Percentiles rank a stretch among this genome's conserved stretches.
Evolutionary conservation across 2,888 invertebrate genomes (phyloP).

Genomic region (Andrena flavipes): DNA sequence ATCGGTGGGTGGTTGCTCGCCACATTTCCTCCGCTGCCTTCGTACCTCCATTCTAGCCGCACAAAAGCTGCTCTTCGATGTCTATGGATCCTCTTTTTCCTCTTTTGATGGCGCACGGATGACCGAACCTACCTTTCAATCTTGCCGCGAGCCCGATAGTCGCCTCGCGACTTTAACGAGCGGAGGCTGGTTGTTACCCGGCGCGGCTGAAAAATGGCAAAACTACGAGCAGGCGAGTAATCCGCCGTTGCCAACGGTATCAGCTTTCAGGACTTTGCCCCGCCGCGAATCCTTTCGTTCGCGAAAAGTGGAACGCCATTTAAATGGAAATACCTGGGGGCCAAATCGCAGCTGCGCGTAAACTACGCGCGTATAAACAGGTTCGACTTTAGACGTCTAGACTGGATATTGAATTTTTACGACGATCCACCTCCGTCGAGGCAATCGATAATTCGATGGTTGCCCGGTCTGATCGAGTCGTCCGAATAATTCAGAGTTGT

Average conservation of each 20-base stretch:
- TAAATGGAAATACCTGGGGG: conserved; percentile 15
- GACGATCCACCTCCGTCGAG: background rate
- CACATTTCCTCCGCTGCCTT: background rate
- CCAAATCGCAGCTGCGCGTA: background rate
- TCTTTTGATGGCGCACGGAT: background rate
- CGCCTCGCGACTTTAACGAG: background rate
- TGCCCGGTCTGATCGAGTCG: background rate
- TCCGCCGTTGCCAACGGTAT: background rate
- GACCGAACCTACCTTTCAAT: background rate
- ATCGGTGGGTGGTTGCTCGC: no score
- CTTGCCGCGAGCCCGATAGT: background rate
- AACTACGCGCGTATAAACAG: background rate
- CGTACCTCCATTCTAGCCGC: background rate
- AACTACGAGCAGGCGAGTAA: background rate
- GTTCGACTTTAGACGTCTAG: conserved; percentile 38
- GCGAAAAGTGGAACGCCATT: conserved; percentile 1
- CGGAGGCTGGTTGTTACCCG: background rate
- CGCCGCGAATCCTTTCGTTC: conserved; percentile 6
- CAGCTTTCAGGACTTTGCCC: background rate
- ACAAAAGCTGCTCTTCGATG: background rate
- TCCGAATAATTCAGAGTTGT: background rate
- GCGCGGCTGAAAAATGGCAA: background rate
- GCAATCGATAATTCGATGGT: conserved; percentile 33
- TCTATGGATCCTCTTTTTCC: background rate
- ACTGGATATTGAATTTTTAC: conserved; percentile 39